Percentiles rank a stretch among this genome's conserved stretches.
phyloP scores from a whole-genome alignment of 2,113 vertebrate species.

The Maccullochella peelii region DNA sequence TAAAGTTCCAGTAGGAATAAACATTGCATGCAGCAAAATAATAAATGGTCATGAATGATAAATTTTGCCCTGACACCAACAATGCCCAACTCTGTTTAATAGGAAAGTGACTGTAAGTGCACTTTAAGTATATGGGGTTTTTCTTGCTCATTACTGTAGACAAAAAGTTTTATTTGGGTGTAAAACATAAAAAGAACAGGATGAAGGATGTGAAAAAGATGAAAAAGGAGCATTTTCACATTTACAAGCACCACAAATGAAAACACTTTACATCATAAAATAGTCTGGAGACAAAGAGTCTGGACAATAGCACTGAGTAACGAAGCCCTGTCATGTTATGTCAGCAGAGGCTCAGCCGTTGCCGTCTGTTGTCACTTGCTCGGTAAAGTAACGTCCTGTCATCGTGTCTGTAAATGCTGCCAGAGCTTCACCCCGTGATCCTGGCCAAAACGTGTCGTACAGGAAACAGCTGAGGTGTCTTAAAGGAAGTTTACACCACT shows the following conservation, averaged over 20 bases:
- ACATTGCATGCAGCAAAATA: too few species aligned
- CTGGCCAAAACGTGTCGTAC: not conserved
- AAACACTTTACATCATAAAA: not conserved
- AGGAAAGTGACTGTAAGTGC: not conserved
- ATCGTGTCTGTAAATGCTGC: constrained; percentile 23
- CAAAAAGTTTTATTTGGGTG: not conserved
- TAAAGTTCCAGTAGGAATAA: too few species aligned
- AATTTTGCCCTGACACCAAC: too few species aligned
- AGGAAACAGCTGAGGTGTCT: constrained; percentile 32
- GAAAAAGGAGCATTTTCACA: not conserved
- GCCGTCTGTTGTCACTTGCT: not conserved
- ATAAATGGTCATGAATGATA: too few species aligned
- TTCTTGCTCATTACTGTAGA: not conserved
- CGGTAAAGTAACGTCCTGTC: constrained; percentile 38
- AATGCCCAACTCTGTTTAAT: not conserved
- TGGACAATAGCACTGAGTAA: not conserved
- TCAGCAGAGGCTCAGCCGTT: constrained; percentile 56
- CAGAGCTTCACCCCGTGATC: constrained; percentile 38
- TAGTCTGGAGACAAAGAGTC: not conserved
- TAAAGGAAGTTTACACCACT: not conserved
- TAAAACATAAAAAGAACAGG: not conserved
- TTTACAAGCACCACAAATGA: not conserved
- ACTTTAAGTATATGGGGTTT: not conserved
- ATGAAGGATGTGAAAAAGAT: not conserved
- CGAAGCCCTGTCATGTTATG: constrained; percentile 2